These are phyloP conservation scores for Pharmacophagus antenor DNA, from an alignment of 2,888 invertebrate species.

Conservation along the genomic window DNA sequence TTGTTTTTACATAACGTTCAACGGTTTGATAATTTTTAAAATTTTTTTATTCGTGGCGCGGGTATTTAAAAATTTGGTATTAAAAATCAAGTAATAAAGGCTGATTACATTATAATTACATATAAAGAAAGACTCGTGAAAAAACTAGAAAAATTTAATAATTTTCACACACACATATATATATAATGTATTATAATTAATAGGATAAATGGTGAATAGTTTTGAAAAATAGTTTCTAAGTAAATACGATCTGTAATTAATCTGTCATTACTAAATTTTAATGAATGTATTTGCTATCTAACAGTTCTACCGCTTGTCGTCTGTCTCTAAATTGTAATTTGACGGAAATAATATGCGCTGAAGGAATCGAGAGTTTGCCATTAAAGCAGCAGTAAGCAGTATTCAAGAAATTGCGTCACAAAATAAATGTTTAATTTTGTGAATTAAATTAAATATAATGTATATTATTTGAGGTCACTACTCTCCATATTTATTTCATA, in stretches of 20 bases:
- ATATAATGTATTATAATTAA: no score
- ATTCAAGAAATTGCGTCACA: background rate
- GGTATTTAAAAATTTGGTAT: no score
- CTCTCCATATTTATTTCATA: background rate
- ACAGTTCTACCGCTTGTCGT: background rate
- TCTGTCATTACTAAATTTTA: conserved; percentile 2
- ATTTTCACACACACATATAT: no score
- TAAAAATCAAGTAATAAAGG: no score
- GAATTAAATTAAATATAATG: background rate
- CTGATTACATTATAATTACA: no score
- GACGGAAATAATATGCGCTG: background rate
- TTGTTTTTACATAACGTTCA: no score
- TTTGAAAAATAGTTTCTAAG: background rate
- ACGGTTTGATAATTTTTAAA: no score
- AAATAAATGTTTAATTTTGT: background rate
- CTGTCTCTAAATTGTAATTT: background rate
- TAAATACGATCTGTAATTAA: background rate
- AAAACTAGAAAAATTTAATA: no score
- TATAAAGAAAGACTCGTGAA: no score
- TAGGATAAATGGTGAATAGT: no score
- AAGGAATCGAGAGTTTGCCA: background rate
- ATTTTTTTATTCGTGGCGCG: no score
- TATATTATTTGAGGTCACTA: background rate
- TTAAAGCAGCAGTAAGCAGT: background rate
- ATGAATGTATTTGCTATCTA: no score